Evolutionary conservation across 2,113 vertebrate genomes (phyloP), one percentile per base, ranked within the genome.

Genomic region (Vanacampus margaritifer): DNA sequence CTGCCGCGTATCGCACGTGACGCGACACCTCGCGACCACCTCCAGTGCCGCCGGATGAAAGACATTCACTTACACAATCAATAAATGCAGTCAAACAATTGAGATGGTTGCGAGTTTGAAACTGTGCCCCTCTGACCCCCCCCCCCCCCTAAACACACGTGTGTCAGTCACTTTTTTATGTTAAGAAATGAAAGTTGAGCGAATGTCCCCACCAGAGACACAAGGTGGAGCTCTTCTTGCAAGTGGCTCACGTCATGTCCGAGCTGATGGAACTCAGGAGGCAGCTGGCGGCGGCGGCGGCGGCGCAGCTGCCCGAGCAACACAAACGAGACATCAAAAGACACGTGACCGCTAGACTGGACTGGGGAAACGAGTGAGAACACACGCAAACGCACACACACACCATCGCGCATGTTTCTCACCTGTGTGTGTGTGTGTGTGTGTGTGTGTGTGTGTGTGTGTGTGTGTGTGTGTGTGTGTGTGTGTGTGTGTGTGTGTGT

Each of bases 281-380:
- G 82, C 97, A 98, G 89, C 92, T 99, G 71, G 89, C 97, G 37
- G 97, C 95, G 71, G 89, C 97, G 37, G 97, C 95, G 0, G 95
- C 95, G 14, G 26, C 14, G 67, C 97, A 98, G 90, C 93, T 98
- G 87, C 97, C 96, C 0, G 95, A 97, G 81, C 96, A 98, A 80
- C 96, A 99, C 92, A 92, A 94, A 86, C 91, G 94, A 37, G 96
- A 99, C 77, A 95, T 98, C 83, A 99, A 98, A 85, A 93, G 95
- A 45, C 96, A 98, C 84, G 90, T 98, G 87, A 98, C 96, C 1
- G 93, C 98, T 81, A 92, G 96, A 51, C 91, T 99, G 86, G 96
- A 99, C 91, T 99, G 97, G 97, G 97, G 97, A 81, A 99, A 99
- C 83, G 96, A 99, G 97, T 99, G 89, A 96, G 96, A 90, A 48